Base-by-base conservation (phyloP, 2,888 invertebrate genomes). In the Osmoderma eremita region DNA sequence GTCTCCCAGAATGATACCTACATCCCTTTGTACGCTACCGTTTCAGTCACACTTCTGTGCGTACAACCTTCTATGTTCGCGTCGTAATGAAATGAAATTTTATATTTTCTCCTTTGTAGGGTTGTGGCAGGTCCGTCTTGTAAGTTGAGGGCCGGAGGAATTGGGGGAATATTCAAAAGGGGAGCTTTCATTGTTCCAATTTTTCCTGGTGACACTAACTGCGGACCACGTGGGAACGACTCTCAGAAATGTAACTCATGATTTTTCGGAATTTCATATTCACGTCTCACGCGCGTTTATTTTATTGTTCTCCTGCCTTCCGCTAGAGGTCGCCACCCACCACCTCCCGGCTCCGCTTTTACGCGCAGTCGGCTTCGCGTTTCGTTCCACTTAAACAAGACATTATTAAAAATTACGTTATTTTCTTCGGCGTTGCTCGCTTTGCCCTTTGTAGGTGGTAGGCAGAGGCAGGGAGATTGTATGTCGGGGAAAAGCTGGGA, bases 71-170 rank as follows among this genome's bases (percentile, higher is more conserved):
- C 53, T 17, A n/a, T 13, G 17, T 36, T 30, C 18, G 15, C 17
- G 20, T 17, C 54, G 39, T 65, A 65, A 65, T 65, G 65, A 65
- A 65, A 65, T 65, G 65, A 65, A 65, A 65, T 65, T 65, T 65
- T 65, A 65, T 65, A 65, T 65, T 65, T 54, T 65, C 65, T 39
- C 50, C 61, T 61, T 61, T 66, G 58, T 66, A 63, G 6, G 30
- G 36, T 15, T 10, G 30, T 10, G 6, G 30, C 10, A 6, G 1
- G 30, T 30, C 30, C 30, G 30, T 30, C 30, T 30, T 30, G 3
- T 30, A n/a, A n/a, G n/a, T n/a, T n/a, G n/a, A n/a, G n/a, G n/a
- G 10, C 6, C 45, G 39, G 39, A 2, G 30, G 2, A 8, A 1
- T 30, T 2, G 30, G 30, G 30, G 30, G 30, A 5, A 24, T 24